phyloP scores from a whole-genome alignment of 2,888 invertebrate genomes.

The Myathropa florea region DNA sequence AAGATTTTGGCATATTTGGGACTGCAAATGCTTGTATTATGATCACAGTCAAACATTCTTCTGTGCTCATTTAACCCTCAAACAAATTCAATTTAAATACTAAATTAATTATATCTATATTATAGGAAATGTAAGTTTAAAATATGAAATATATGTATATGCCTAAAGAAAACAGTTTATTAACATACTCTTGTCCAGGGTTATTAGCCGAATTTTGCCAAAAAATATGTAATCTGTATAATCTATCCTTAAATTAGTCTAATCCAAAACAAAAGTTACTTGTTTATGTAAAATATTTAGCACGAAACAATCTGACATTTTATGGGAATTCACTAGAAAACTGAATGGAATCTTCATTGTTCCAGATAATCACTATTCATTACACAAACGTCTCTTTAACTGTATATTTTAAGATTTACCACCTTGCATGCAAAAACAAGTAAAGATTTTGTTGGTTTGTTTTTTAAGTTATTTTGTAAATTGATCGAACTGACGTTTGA shows the following conservation, averaged over 20 bases:
- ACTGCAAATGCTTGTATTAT: slow-evolving; percentile 54
- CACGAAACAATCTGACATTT: slow-evolving; percentile 54
- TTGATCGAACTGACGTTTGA: slow-evolving; percentile 2
- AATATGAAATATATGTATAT: neutral
- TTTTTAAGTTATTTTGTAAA: slow-evolving; percentile 19
- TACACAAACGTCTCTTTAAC: neutral
- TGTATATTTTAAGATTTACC: slow-evolving; percentile 4
- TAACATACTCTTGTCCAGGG: neutral
- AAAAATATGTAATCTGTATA: neutral
- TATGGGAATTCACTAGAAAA: slow-evolving; percentile 44
- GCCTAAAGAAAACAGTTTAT: slow-evolving; percentile 2
- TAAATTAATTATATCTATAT: slow-evolving; percentile 2
- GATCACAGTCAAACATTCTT: slow-evolving; percentile 5
- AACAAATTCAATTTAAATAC: slow-evolving; percentile 52
- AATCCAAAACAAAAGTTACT: neutral
- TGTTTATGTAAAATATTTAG: slow-evolving; percentile 11
- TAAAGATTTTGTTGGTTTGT: slow-evolving; percentile 62
- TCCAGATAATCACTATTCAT: neutral
- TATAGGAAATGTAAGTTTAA: neutral
- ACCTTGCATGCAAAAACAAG: slow-evolving; percentile 71
- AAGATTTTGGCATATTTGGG: slow-evolving; percentile 56
- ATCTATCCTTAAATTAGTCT: neutral
- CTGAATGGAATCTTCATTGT: neutral
- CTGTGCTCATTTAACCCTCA: slow-evolving; percentile 50
- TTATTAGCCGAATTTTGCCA: slow-evolving; percentile 4